A percentile compares a stretch with the other conserved stretches of the same genome.
These are phyloP conservation scores for Lepus oiostolus DNA, from an alignment of 2,797 vertebrate species.

Conservation along the genomic window DNA sequence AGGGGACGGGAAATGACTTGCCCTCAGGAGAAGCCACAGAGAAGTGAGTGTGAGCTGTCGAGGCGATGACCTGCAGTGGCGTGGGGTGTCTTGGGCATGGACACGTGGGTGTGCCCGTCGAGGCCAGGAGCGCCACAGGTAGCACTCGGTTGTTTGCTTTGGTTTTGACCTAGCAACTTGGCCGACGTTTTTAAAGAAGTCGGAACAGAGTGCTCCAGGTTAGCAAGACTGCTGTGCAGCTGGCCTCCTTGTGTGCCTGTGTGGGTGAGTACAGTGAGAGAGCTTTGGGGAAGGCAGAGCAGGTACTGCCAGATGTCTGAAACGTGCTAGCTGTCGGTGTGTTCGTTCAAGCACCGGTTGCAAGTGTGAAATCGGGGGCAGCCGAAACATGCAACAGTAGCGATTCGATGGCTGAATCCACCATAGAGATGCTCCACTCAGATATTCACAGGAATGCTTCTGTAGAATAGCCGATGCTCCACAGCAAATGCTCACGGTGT, in stretches of 20 bases:
- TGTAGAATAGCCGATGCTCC: not conserved
- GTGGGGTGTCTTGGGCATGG: not conserved
- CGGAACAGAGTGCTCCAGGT: not conserved
- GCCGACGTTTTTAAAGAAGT: not conserved
- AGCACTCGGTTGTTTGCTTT: not conserved
- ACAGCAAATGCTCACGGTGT: not conserved
- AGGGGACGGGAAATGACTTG: not conserved
- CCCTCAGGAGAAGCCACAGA: not conserved
- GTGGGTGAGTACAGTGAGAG: not conserved
- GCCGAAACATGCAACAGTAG: not conserved
- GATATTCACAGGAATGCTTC: not conserved
- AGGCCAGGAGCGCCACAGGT: not conserved
- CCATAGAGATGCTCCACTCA: not conserved
- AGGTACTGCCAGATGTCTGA: not conserved
- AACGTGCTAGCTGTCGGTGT: not conserved
- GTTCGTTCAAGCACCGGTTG: not conserved
- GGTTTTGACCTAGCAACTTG: not conserved
- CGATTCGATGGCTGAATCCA: constrained; percentile 4
- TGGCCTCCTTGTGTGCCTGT: not conserved
- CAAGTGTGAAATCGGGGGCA: not conserved
- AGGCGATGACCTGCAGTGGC: not conserved
- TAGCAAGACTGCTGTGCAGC: not conserved
- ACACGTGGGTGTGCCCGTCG: fast-evolving
- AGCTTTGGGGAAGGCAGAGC: not conserved
- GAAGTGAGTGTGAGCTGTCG: not conserved